phyloP scores from a whole-genome alignment of 2,888 invertebrate genomes.

The Abrostola tripartita region DNA sequence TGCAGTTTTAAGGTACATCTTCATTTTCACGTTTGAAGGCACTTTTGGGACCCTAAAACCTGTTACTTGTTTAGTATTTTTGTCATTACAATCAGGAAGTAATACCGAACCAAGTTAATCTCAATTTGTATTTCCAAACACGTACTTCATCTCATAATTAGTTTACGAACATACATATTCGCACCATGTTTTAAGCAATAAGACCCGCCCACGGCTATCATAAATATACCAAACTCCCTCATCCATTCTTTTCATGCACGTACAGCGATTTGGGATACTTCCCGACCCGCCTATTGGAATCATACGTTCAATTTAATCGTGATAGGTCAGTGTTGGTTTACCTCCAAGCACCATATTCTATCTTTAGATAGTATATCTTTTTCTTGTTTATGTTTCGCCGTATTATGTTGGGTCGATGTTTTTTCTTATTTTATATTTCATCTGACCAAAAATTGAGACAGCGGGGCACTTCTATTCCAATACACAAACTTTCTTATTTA shows the following conservation, averaged over 20 bases:
- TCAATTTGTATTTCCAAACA: background rate
- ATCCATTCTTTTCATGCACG: slow-evolving; percentile 47
- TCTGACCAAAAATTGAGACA: too few species aligned
- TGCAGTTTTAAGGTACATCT: too few species aligned
- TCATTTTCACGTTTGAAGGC: too few species aligned
- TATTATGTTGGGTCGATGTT: background rate
- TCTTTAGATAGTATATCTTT: slow-evolving; percentile 7
- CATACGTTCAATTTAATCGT: slow-evolving; percentile 51
- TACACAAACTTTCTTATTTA: too few species aligned
- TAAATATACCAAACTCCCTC: slow-evolving; percentile 25
- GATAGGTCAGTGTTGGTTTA: slow-evolving; percentile 38
- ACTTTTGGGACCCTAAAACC: too few species aligned
- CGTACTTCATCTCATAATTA: slow-evolving; percentile 14
- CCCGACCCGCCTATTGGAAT: slow-evolving; percentile 20
- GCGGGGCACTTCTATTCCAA: too few species aligned
- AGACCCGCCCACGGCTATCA: slow-evolving; percentile 31
- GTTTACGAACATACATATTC: slow-evolving; percentile 38
- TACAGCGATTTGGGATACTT: slow-evolving; percentile 19
- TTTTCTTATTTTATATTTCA: background rate
- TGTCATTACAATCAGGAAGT: too few species aligned
- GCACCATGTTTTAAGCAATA: slow-evolving; percentile 38
- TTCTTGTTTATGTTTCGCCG: background rate
- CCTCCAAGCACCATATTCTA: slow-evolving; percentile 7
- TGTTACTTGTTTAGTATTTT: too few species aligned
- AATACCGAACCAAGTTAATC: background rate